Evolutionary conservation across 2,113 vertebrate species (phyloP).

Genomic region (Tretioscincus oriximinensis): DNA sequence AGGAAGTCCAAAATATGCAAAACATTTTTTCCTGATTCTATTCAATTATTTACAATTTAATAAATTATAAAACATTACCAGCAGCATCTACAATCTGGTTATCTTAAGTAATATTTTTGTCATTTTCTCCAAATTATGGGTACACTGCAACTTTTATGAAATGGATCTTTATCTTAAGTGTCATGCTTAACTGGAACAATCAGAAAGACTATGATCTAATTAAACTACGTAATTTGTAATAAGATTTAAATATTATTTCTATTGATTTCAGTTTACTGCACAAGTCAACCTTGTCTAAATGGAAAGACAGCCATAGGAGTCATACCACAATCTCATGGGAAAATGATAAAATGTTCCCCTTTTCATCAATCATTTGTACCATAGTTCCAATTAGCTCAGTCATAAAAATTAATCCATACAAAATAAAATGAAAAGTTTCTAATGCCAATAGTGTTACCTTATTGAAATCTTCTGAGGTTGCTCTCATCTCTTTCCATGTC

Average conservation of each 20-base stretch:
- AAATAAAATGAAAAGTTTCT: neutral
- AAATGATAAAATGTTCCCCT: neutral
- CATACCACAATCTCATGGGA: neutral
- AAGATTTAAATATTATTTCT: neutral
- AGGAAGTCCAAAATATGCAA: neutral
- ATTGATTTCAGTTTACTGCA: too few relatives aligned
- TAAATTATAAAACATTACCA: slow-evolving; percentile 41
- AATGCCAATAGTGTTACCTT: slow-evolving; percentile 78
- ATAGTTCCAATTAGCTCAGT: neutral
- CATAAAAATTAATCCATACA: neutral
- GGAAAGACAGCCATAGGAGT: too few relatives aligned
- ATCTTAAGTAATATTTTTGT: slow-evolving; percentile 40
- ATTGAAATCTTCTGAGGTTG: slow-evolving; percentile 97
- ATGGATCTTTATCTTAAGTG: neutral
- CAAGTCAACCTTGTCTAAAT: too few relatives aligned
- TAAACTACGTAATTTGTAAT: neutral
- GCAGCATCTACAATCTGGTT: slow-evolving; percentile 45
- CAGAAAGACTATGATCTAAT: neutral
- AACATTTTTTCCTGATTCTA: slow-evolving; percentile 31
- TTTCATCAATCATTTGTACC: neutral
- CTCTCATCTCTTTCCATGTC: slow-evolving; percentile 99
- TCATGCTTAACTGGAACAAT: neutral
- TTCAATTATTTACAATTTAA: slow-evolving; percentile 60
- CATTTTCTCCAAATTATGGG: slow-evolving; percentile 15
- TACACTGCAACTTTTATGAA: slow-evolving; percentile 25